Percentiles rank a stretch among this genome's conserved stretches.
These are phyloP conservation scores for Ceraclea dissimilis DNA, from an alignment of 2,888 invertebrate genomes.

Conservation along the genomic window DNA sequence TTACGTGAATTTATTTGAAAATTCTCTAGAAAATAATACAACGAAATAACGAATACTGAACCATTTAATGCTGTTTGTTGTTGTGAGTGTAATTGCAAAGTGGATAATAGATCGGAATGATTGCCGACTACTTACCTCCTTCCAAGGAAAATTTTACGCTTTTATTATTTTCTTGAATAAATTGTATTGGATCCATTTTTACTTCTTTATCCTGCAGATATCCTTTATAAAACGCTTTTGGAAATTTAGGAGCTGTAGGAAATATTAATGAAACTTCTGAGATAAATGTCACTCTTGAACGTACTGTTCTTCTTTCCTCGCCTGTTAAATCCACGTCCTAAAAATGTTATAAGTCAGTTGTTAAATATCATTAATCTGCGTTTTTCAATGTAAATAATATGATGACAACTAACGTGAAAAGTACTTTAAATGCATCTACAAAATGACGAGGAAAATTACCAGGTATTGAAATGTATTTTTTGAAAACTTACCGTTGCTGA, in stretches of 20 bases:
- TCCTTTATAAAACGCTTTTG: not conserved
- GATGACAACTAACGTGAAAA: too few species aligned
- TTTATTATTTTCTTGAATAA: not conserved
- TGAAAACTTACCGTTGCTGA: not conserved
- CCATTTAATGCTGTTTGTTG: too few species aligned
- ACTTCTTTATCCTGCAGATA: not conserved
- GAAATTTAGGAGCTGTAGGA: not conserved
- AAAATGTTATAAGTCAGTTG: too few species aligned
- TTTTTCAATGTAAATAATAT: too few species aligned
- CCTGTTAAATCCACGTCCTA: not conserved
- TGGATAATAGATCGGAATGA: too few species aligned
- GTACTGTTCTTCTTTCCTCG: not conserved
- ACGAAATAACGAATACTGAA: too few species aligned
- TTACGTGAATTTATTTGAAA: too few species aligned
- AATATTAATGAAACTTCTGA: not conserved
- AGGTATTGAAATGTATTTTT: not conserved
- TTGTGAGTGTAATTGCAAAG: too few species aligned
- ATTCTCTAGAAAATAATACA: too few species aligned
- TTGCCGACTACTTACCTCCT: constrained; percentile 4
- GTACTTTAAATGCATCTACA: not conserved
- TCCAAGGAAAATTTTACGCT: not conserved
- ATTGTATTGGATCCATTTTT: not conserved
- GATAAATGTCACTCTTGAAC: not conserved
- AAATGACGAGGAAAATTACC: not conserved
- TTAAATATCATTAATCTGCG: too few species aligned